A percentile compares a stretch with the other conserved stretches of the same genome.
Evolutionary conservation across 2,113 vertebrate species (phyloP).

Genomic region (Murina feae): DNA sequence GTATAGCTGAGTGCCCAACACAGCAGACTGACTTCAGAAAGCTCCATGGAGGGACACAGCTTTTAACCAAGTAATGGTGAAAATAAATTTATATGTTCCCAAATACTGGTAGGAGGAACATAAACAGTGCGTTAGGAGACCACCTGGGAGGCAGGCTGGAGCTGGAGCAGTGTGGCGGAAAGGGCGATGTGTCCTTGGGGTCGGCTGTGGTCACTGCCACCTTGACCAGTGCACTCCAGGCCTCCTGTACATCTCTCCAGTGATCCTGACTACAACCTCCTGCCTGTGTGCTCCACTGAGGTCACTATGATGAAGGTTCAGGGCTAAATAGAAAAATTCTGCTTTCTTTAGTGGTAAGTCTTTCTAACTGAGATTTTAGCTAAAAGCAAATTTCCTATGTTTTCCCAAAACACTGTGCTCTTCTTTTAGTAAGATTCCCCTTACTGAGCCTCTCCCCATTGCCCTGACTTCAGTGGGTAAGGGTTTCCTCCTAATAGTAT

Average conservation of each 20-base stretch:
- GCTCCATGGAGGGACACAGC: background rate
- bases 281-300: background rate
- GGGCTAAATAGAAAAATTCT: background rate
- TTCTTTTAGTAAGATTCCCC: accelerated
- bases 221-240: background rate
- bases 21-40: background rate
- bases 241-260: background rate
- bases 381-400: background rate
- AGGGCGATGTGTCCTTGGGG: accelerated
- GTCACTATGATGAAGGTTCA: background rate
- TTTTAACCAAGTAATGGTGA: background rate
- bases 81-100: background rate
- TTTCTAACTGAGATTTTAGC: background rate
- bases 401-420: background rate
- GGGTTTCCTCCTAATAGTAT: background rate
- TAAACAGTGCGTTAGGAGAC: background rate
- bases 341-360: background rate
- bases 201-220: background rate
- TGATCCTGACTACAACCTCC: background rate
- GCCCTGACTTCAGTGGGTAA: background rate
- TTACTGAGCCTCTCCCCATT: background rate
- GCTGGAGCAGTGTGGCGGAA: accelerated
- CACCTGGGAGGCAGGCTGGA: background rate
- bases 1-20: background rate
- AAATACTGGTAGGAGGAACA: background rate